Evolutionary conservation across 2,888 invertebrate genomes (phyloP), one percentile per base, ranked within the genome.

Genomic region (Sturmia bella): DNA sequence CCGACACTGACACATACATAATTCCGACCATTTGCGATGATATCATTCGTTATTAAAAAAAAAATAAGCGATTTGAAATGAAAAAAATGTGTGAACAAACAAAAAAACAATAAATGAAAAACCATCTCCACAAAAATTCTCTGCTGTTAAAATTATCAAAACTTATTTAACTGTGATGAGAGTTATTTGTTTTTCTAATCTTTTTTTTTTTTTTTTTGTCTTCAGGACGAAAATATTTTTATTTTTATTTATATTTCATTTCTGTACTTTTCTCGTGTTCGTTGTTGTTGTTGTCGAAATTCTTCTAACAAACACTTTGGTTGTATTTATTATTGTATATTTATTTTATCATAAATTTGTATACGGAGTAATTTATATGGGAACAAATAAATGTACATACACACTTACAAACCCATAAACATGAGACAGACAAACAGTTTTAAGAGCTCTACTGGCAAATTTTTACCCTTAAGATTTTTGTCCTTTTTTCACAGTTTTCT

Each of bases 371-470:
- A 61, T 61, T 52, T 50, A 37, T 72, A 48, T 72, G 50, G 52
- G 17, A 39, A 12, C n/a, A 43, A 6, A 32, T 32, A 7, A 32
- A 9, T 32, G 9, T 7, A 32, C 48, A 45, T 15, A 24, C 24
- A 15, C 41, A 45, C 12, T 12, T 17, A 63, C 7, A 45, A 12
- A 19, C 45, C 5, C 41, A 41, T 43, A 43, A 45, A 7, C n/a
- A 15, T 9, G 5, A 19, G 9, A 1, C 19, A 48, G 11, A 32
- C 32, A 19, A 63, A 48, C 27, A 61, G 24, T 43, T 9, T 69
- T 32, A 43, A 64, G 56, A 48, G 52, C 54, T 61, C 52, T 68
- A 61, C 32, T n/a, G n/a, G 66, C 43, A 41, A 61, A 59, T 50
- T 9, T 19, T 32, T 56, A 68, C 43, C 39, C 54, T 45, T 21